Evolutionary conservation across 2,797 vertebrate genomes (phyloP).

Genomic region (Falco rusticolus): DNA sequence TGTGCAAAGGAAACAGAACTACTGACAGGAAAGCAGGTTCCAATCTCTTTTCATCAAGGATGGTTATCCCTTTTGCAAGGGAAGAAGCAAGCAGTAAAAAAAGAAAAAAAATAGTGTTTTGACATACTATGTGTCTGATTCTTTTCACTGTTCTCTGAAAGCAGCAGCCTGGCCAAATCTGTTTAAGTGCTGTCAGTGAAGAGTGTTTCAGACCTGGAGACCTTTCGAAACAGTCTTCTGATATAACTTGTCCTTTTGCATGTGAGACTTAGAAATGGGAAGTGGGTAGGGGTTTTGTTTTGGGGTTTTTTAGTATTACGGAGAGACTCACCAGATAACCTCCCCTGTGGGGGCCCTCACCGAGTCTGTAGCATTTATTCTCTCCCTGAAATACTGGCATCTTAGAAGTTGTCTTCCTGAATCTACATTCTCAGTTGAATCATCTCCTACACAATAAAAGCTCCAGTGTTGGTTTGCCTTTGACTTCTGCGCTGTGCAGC

Average conservation of each 20-base stretch:
- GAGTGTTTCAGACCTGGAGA: not conserved
- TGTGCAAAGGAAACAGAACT: not conserved
- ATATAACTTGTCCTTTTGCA: not conserved
- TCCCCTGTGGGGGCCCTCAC: not conserved
- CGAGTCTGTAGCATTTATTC: not conserved
- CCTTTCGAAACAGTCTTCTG: not conserved
- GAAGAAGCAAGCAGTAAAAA: not conserved
- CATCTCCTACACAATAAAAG: slow-evolving; percentile 35
- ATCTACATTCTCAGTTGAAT: slow-evolving; percentile 14
- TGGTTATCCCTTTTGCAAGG: not conserved
- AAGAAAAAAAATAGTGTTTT: not conserved
- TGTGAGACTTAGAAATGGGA: not conserved
- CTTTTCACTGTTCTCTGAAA: not conserved
- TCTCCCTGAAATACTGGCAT: not conserved
- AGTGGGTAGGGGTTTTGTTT: not conserved
- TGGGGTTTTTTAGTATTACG: not conserved
- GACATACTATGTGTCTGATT: not conserved
- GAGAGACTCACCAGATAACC: not conserved
- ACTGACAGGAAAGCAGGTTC: not conserved
- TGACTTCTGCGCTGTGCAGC: not conserved
- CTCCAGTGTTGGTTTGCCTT: slow-evolving; percentile 1
- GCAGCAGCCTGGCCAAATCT: not conserved
- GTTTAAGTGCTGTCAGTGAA: not conserved
- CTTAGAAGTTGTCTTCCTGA: slow-evolving; percentile 10
- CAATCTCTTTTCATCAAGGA: not conserved